These are phyloP conservation scores for Strongylocentrotus purpuratus DNA, from an alignment of 35 echinoderm and acorn worm species.

Conservation along the genomic window DNA sequence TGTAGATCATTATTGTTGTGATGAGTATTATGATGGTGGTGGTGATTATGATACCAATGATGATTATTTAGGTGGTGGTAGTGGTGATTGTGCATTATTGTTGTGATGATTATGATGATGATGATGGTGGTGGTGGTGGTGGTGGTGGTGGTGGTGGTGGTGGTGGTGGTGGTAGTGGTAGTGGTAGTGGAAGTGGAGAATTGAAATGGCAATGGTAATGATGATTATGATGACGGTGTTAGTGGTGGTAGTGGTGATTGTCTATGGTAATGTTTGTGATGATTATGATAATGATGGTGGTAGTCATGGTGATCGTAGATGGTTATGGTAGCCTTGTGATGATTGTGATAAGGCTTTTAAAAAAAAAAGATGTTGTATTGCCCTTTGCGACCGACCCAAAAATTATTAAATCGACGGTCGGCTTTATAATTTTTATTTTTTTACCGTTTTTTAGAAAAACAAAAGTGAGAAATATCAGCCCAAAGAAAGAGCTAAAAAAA, in stretches of 20 bases:
- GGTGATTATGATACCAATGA: neutral
- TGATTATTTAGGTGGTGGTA: neutral
- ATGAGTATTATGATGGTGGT: neutral
- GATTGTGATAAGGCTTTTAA: neutral
- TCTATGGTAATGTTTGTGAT: neutral
- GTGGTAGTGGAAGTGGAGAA: too few species aligned
- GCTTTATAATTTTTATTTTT: too few species aligned
- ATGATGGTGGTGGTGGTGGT: neutral
- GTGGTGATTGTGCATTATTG: neutral
- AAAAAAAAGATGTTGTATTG: too few species aligned
- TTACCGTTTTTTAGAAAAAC: too few species aligned
- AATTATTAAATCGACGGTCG: too few species aligned
- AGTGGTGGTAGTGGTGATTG: neutral
- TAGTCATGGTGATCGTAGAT: neutral
- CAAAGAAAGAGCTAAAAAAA: too few species aligned
- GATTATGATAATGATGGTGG: neutral
- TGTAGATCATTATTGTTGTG: neutral
- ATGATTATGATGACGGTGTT: neutral
- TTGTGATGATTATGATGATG: neutral
- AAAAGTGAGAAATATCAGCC: too few species aligned
- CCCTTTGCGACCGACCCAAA: too few species aligned
- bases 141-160: neutral
- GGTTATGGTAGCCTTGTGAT: neutral
- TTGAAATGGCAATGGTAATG: too few species aligned
- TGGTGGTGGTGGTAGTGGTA: neutral